Conservation (phyloP, 2,888 invertebrate species). For the Rapana venosa region DNA sequence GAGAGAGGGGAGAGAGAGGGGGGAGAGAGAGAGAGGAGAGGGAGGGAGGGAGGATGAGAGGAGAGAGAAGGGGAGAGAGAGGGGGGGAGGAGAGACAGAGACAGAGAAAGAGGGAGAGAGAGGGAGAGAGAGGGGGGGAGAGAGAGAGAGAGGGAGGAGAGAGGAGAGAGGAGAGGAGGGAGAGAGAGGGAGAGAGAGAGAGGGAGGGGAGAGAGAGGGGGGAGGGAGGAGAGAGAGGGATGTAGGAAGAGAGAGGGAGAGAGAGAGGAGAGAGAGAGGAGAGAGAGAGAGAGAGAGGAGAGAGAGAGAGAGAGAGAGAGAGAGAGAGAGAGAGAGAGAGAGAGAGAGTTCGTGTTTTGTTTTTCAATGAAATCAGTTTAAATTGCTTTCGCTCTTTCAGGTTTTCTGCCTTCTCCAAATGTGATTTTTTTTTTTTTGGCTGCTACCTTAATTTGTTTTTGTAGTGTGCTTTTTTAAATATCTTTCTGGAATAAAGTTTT, state of each 20-base stretch:
- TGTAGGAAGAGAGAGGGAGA: neutral
- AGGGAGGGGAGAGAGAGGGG: too few species aligned
- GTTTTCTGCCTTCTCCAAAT: too few species aligned
- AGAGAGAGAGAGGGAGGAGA: neutral
- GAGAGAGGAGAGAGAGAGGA: slow-evolving; percentile 18
- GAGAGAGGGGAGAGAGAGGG: neutral
- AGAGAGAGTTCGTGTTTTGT: neutral
- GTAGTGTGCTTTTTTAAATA: too few species aligned
- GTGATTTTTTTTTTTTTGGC: too few species aligned
- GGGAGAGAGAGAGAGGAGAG: too few species aligned
- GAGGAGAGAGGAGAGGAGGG: neutral
- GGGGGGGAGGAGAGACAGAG: neutral
- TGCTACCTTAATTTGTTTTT: too few species aligned
- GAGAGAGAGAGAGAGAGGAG: neutral
- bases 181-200: slow-evolving; percentile 8
- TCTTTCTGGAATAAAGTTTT: too few species aligned
- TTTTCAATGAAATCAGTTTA: too few species aligned
- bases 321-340: slow-evolving; percentile 17
- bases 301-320: neutral
- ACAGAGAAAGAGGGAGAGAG: neutral
- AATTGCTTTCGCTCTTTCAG: too few species aligned
- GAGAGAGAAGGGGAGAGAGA: too few species aligned
- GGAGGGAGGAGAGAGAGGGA: neutral
- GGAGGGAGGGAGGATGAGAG: too few species aligned
- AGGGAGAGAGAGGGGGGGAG: neutral